Conservation (phyloP, 2,888 invertebrate genomes). For the Hyalella azteca region DNA sequence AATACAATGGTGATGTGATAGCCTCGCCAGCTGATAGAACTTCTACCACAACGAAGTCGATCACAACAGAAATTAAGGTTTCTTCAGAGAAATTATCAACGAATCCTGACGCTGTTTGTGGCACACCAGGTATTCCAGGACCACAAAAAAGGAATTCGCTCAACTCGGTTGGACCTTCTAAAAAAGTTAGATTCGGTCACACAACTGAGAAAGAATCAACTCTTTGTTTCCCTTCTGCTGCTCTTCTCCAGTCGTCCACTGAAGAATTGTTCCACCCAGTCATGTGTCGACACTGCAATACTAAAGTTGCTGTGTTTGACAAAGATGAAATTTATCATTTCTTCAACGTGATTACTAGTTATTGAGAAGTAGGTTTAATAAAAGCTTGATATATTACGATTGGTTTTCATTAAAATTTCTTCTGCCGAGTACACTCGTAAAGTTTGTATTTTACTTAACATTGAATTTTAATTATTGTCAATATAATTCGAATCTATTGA, state of each 20-base stretch:
- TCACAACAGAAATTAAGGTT: too few species aligned
- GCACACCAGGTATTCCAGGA: not conserved
- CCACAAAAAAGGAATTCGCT: not conserved
- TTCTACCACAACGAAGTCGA: too few species aligned
- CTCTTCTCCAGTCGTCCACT: not conserved
- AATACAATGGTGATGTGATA: too few species aligned
- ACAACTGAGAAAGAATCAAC: too few species aligned
- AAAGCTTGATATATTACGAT: not conserved
- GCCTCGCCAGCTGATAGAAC: too few species aligned
- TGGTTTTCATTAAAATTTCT: too few species aligned
- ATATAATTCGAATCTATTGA: too few species aligned
- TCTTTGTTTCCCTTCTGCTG: not conserved
- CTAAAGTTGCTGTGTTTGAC: slow-evolving; percentile 68
- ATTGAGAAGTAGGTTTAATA: slow-evolving; percentile 45
- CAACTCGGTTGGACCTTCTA: not conserved
- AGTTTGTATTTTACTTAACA: too few species aligned
- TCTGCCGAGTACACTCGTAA: too few species aligned
- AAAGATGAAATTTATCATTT: slow-evolving; percentile 69
- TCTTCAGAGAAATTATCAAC: too few species aligned
- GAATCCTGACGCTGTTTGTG: too few species aligned
- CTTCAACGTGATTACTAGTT: slow-evolving; percentile 67
- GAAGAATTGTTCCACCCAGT: slow-evolving; percentile 66
- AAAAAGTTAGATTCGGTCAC: not conserved
- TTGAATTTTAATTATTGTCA: too few species aligned
- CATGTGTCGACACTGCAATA: slow-evolving; percentile 66